Conservation (phyloP, 1,140 invertebrate genomes). For the Saccostrea echinata region DNA sequence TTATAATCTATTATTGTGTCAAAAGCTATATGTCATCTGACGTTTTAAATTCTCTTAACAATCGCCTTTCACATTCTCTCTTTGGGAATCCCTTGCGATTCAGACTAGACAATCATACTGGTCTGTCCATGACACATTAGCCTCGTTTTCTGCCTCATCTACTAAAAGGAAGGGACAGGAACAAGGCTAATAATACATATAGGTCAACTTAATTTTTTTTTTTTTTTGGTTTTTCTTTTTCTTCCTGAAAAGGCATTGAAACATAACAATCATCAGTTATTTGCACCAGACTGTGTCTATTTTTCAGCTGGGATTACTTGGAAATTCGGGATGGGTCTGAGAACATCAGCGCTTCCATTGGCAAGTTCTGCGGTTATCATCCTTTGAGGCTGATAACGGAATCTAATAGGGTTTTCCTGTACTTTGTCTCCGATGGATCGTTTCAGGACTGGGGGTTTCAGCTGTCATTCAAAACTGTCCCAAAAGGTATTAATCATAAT, state of each 20-base stretch:
- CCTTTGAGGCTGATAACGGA: constrained; percentile 26
- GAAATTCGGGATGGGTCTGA: constrained; percentile 47
- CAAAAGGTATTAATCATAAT: not conserved
- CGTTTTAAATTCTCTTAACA: too few relatives aligned
- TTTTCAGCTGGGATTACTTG: constrained; percentile 54
- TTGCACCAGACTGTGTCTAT: not conserved
- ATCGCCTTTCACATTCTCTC: too few relatives aligned
- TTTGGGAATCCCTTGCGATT: too few relatives aligned
- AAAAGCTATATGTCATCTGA: too few relatives aligned
- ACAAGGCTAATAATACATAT: too few relatives aligned
- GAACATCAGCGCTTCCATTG: not conserved
- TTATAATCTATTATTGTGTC: not conserved
- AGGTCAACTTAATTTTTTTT: too few relatives aligned
- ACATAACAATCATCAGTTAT: too few relatives aligned
- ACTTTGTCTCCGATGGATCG: constrained; percentile 49
- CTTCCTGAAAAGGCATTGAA: too few relatives aligned
- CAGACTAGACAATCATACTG: too few relatives aligned
- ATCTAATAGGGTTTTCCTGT: constrained; percentile 36
- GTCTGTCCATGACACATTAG: too few relatives aligned
- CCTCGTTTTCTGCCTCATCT: too few relatives aligned
- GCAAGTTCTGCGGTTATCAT: constrained; percentile 48
- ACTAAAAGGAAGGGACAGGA: too few relatives aligned
- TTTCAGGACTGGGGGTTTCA: constrained; percentile 43
- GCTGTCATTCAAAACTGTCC: not conserved
- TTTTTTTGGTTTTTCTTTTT: not conserved